These are phyloP conservation scores for Vicugna pacos DNA, from an alignment of 2,113 vertebrate genomes.

Conservation along the genomic window DNA sequence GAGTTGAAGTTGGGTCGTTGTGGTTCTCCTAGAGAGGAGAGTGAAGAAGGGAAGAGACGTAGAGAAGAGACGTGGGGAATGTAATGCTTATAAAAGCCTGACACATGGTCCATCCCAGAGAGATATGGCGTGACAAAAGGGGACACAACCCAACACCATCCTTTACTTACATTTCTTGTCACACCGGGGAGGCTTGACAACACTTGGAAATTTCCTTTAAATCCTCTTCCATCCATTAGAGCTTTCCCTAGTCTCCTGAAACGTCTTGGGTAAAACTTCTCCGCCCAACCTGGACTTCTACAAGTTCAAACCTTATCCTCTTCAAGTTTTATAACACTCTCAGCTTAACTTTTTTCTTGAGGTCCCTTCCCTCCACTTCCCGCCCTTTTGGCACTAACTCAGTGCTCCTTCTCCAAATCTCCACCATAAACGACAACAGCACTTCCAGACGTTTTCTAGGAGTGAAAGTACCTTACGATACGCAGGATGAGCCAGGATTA, in stretches of 20 bases:
- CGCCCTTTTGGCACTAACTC: neutral
- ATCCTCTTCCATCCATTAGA: neutral
- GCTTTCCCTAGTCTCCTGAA: neutral
- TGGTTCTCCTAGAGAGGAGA: neutral
- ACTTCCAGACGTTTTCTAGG: neutral
- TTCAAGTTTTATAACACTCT: neutral
- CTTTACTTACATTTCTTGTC: neutral
- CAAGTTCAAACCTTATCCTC: neutral
- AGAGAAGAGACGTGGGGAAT: neutral
- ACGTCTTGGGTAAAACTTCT: neutral
- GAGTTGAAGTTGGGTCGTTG: neutral
- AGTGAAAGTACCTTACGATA: neutral
- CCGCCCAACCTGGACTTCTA: neutral
- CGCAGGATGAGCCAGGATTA: neutral
- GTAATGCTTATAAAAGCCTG: neutral
- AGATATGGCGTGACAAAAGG: rapidly evolving
- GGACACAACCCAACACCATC: neutral
- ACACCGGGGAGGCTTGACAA: neutral
- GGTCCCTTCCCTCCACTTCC: neutral
- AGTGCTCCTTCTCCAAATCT: neutral
- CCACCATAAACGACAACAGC: neutral
- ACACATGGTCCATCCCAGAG: neutral
- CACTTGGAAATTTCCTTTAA: neutral
- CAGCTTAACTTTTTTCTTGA: neutral
- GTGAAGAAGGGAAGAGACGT: neutral